Evolutionary conservation across 2,113 vertebrate species (phyloP), one percentile per base, ranked within the genome.

Genomic region (Campylomormyrus numenius): DNA sequence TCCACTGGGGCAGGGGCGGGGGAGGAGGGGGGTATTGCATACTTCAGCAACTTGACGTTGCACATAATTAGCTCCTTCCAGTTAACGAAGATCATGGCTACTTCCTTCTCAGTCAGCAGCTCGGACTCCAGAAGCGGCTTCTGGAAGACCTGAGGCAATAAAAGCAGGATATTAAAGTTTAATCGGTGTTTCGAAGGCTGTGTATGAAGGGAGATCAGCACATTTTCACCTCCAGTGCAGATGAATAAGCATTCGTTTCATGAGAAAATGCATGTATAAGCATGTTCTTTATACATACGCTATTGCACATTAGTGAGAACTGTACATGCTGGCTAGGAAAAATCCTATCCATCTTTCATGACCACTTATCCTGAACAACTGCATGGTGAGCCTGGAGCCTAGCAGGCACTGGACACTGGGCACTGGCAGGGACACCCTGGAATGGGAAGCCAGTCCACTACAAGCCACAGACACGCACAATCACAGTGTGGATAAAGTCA

Each of bases 51-150:
- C 91, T 99, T 99, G 94, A 99, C 98, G 96, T 99, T 99, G 96
- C 98, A 99, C 98, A 99, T 99, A 93, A 99, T 99, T 94, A 99
- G 97, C 95, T 99, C 98, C 95, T 99, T 99, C 98, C 98, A 99
- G 93, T 99, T 99, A 90, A 99, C 98, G 91, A 99, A 99, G 94
- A 99, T 98, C 98, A 99, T 98, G 94, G 97, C 97, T 89, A 99
- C 97, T 92, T 99, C 98, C 92, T 99, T 99, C 94, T 99, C 98
- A 1, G 97, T 98, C 93, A 99, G 96, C 95, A 99, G 95, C 94
- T 99, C 98, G 3, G 97, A 98, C 88, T 99, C 98, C 95, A 98
- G 92, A 93, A 99, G 95, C 84, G 98, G 98, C 87, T 99, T 99
- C 95, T 99, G 98, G 93, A 99, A 99, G 91, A 97, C 97, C 98